Evolutionary conservation across 2,797 vertebrate species (phyloP).

Genomic region (Benthosema pterotum): DNA sequence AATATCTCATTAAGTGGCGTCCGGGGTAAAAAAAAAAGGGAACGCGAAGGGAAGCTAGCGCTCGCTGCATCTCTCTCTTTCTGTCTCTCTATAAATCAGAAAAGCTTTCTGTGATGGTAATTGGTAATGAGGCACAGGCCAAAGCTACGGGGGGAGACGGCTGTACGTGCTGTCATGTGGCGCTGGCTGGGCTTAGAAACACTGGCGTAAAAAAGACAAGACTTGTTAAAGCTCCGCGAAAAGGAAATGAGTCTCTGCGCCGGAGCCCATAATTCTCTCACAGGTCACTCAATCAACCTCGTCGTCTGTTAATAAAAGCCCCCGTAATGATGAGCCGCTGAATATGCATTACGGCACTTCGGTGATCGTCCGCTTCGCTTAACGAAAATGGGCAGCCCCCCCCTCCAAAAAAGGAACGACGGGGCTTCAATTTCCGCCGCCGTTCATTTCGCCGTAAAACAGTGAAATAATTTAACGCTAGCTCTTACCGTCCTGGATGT

Average conservation of each 20-base stretch:
- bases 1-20: constrained; percentile 86
- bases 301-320: constrained; percentile 51
- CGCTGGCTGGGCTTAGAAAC: constrained; percentile 50
- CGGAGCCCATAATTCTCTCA: constrained; percentile 37
- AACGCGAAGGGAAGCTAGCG: constrained; percentile 9
- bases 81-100: constrained; percentile 29
- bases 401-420: too few species aligned
- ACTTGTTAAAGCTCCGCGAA: constrained; percentile 33
- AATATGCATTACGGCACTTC: constrained; percentile 56
- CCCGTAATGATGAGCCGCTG: constrained; percentile 45
- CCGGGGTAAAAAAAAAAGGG: constrained; percentile 14
- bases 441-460: constrained; percentile 73
- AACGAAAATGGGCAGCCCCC: constrained; percentile 50
- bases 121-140: constrained; percentile 1
- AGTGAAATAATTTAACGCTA: constrained; percentile 58
- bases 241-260: constrained; percentile 21
- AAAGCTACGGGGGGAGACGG: constrained; percentile 19
- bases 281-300: constrained; percentile 53
- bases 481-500: constrained; percentile 15
- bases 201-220: constrained; percentile 31
- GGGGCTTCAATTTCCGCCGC: constrained; percentile 62
- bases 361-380: constrained; percentile 46
- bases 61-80: constrained; percentile 26
- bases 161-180: constrained; percentile 41
- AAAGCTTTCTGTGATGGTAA: not conserved